A percentile compares a stretch with the other conserved stretches of the same genome.
Conservation (phyloP, 2,888 invertebrate species). For the Phortica magna region DNA sequence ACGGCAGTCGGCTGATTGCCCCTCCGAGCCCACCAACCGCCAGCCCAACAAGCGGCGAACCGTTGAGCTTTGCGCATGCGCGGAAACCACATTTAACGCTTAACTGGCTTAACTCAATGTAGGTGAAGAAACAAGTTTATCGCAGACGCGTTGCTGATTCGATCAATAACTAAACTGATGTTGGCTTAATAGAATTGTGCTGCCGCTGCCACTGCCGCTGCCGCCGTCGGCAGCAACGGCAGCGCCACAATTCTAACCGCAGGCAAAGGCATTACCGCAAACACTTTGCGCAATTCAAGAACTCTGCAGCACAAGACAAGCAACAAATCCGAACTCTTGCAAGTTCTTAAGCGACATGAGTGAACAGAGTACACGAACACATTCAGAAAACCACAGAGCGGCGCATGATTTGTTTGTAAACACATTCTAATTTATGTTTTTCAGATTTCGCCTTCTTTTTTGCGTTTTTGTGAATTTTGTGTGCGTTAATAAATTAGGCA, state of each 20-base stretch:
- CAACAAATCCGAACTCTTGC: not conserved
- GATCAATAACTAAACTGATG: slow-evolving; percentile 26
- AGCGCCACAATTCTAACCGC: slow-evolving; percentile 16
- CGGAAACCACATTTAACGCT: slow-evolving; percentile 37
- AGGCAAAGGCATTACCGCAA: slow-evolving; percentile 26
- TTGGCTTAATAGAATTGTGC: slow-evolving; percentile 25
- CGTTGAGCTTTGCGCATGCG: slow-evolving; percentile 34
- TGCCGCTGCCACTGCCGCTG: not conserved
- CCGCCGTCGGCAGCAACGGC: not conserved
- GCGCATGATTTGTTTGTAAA: slow-evolving; percentile 27
- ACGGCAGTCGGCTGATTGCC: slow-evolving; percentile 34
- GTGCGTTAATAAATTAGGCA: slow-evolving; percentile 26
- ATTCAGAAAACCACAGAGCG: not conserved
- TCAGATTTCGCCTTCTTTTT: not conserved
- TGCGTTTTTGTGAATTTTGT: not conserved
- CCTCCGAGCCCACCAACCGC: not conserved
- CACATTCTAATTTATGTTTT: slow-evolving; percentile 22
- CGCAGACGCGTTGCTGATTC: slow-evolving; percentile 10
- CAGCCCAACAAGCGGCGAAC: not conserved
- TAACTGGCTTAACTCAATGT: slow-evolving; percentile 35
- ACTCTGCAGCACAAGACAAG: not conserved
- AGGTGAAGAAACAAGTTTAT: slow-evolving; percentile 32
- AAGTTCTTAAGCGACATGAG: not conserved
- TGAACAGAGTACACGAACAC: not conserved
- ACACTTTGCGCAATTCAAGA: not conserved